Evolutionary conservation across 2,888 invertebrate genomes (phyloP).

Genomic region (Macrophya alboannulata): DNA sequence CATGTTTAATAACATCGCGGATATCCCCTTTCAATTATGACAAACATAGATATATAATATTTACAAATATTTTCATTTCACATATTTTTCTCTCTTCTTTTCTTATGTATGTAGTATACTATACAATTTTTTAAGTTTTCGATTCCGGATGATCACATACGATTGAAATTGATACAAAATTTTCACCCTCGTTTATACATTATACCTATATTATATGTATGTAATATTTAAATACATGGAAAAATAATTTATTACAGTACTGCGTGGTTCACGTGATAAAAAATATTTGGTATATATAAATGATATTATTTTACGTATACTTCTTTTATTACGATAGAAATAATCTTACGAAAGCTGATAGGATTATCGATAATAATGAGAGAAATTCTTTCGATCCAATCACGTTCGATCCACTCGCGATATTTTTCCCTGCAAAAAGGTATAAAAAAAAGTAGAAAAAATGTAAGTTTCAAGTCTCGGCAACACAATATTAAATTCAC

Average conservation of each 20-base stretch:
- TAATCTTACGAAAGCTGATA: slow-evolving; percentile 7
- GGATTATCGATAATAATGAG: not conserved
- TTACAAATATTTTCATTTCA: not conserved
- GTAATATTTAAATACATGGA: slow-evolving; percentile 61
- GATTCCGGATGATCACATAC: not conserved
- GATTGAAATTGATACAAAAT: not conserved
- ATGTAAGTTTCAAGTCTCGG: too few relatives aligned
- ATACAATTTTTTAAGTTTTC: not conserved
- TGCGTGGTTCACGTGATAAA: slow-evolving; percentile 67
- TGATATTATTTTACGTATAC: not conserved
- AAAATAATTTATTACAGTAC: slow-evolving; percentile 75
- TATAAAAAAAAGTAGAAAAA: slow-evolving; percentile 41
- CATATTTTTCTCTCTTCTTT: not conserved
- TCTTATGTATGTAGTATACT: not conserved
- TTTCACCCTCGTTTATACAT: not conserved
- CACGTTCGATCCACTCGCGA: slow-evolving; percentile 68
- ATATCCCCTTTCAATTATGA: not conserved
- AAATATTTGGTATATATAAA: slow-evolving; percentile 65
- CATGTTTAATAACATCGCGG: slow-evolving; percentile 5
- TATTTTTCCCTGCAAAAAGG: slow-evolving; percentile 74
- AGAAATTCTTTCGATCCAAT: slow-evolving; percentile 3
- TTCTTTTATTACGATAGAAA: not conserved
- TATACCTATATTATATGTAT: too few relatives aligned
- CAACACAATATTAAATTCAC: too few relatives aligned
- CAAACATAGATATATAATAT: not conserved